A percentile compares a stretch with the other conserved stretches of the same genome.
Conservation (phyloP, 2,797 vertebrate genomes). For the Lemur catta region DNA sequence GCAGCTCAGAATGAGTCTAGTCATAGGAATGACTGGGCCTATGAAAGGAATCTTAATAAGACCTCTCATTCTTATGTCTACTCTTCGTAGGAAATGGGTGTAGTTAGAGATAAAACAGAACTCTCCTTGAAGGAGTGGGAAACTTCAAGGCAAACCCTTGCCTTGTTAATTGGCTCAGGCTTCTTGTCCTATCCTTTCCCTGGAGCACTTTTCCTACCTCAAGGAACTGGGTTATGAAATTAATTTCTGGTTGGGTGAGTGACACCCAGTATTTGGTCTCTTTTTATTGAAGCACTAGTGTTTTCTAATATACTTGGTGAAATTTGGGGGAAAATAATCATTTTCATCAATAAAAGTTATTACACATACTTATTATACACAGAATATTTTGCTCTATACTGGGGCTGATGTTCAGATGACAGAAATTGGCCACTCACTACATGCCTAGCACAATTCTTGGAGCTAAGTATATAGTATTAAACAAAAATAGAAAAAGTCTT, state of each 20-base stretch:
- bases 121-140: not conserved
- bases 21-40: not conserved
- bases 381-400: not conserved
- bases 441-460: not conserved
- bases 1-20: not conserved
- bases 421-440: not conserved
- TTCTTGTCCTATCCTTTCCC: not conserved
- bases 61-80: not conserved
- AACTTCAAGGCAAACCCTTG: not conserved
- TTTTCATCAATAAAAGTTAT: not conserved
- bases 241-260: not conserved
- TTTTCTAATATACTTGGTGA: conserved; percentile 8
- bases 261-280: not conserved
- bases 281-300: not conserved
- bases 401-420: not conserved
- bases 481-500: not conserved
- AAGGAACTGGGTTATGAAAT: conserved; percentile 9
- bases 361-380: not conserved
- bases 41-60: not conserved
- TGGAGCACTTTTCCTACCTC: not conserved
- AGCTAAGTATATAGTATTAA: not conserved
- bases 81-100: not conserved
- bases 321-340: not conserved
- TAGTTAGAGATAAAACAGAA: not conserved
- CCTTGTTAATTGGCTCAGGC: not conserved